Evolutionary conservation across 2,888 invertebrate genomes (phyloP).

Genomic region (Labia minor): DNA sequence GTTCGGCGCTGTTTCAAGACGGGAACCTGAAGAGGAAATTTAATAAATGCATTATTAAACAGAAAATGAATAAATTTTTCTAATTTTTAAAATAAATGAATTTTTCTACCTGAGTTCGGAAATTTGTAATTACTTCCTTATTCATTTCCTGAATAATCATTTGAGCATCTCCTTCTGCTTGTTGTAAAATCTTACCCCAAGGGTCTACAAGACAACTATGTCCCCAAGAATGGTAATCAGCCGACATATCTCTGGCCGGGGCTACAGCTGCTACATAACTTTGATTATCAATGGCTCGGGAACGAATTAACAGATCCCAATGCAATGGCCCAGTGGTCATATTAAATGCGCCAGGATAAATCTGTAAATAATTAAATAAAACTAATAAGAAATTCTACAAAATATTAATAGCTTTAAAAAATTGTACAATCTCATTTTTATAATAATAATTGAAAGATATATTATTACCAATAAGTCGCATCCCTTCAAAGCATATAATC

Average conservation of each 20-base stretch:
- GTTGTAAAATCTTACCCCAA: conserved; percentile 63
- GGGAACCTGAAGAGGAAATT: conserved; percentile 57
- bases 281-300: conserved; percentile 81
- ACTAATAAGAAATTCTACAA: neutral
- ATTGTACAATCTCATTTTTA: neutral
- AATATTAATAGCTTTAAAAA: too few species aligned
- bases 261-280: conserved; percentile 75
- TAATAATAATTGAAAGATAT: neutral
- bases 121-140: conserved; percentile 34
- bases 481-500: conserved; percentile 33
- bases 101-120: neutral
- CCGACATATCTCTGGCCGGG: conserved; percentile 61
- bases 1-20: conserved; percentile 58
- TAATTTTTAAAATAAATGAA: neutral
- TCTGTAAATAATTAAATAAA: conserved; percentile 67
- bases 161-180: conserved; percentile 58
- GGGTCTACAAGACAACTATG: conserved; percentile 76
- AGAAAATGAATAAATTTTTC: neutral
- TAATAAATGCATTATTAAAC: conserved; percentile 8
- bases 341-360: conserved; percentile 93
- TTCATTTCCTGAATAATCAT: conserved; percentile 66
- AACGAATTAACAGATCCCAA: conserved; percentile 75
- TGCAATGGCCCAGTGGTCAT: conserved; percentile 91
- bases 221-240: conserved; percentile 79
- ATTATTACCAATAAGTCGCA: conserved; percentile 13